Evolutionary conservation across 2,113 vertebrate genomes (phyloP).

Genomic region (Cyphomyrus discorhynchus): DNA sequence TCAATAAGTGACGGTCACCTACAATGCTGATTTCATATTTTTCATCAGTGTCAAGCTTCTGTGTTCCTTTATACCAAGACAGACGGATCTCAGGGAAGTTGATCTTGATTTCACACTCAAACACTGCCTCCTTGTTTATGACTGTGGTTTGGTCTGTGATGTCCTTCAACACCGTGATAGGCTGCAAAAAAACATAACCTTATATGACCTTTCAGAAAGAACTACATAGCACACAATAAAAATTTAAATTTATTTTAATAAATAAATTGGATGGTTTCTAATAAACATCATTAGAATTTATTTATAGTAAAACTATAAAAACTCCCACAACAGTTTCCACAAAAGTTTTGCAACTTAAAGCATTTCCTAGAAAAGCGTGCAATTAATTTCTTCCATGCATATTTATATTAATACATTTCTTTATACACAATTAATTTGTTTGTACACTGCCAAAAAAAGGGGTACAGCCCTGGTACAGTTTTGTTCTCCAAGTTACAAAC

Average conservation of each 20-base stretch:
- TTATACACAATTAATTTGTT: neutral
- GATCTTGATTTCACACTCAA: slow-evolving; percentile 86
- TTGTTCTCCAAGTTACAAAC: neutral
- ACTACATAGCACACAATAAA: neutral
- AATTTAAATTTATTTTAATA: neutral
- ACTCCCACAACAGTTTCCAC: neutral
- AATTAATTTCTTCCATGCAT: neutral
- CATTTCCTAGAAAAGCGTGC: neutral
- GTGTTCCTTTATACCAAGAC: slow-evolving; percentile 93
- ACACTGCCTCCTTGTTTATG: slow-evolving; percentile 72
- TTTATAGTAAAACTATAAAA: neutral
- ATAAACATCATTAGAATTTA: neutral
- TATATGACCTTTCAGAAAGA: neutral
- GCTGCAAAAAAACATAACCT: slow-evolving; percentile 61
- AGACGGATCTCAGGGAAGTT: slow-evolving; percentile 95
- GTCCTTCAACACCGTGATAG: slow-evolving; percentile 79
- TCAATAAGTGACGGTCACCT: slow-evolving; percentile 76
- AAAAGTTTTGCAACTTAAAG: neutral
- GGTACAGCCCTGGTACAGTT: neutral
- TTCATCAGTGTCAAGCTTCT: slow-evolving; percentile 75
- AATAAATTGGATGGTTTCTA: neutral
- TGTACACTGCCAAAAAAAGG: neutral
- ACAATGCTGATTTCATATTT: slow-evolving; percentile 80
- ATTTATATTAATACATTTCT: neutral
- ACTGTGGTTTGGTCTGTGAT: slow-evolving; percentile 75